Evolutionary conservation across 1,140 invertebrate species (phyloP).

Genomic region (Apis mellifera): Amel_HAv3.1 CM009936.2:10956001-10956500

Average conservation of each 20-base stretch:
- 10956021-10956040: no score
- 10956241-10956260: background rate
- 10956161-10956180: no score
- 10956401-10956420: slow-evolving; percentile 13
- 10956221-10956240: background rate
- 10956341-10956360: slow-evolving; percentile 42
- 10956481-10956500: background rate
- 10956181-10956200: no score
- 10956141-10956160: no score
- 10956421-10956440: slow-evolving; percentile 22
- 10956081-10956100: no score
- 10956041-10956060: background rate
- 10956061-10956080: background rate
- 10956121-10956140: no score
- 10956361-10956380: slow-evolving; percentile 51
- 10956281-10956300: background rate
- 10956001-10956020: background rate
- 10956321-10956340: slow-evolving; percentile 16
- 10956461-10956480: slow-evolving; percentile 15
- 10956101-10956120: no score
- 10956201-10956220: no score
- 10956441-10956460: slow-evolving; percentile 16
- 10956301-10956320: slow-evolving; percentile 22
- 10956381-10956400: slow-evolving; percentile 17
- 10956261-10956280: slow-evolving; percentile 18